Evolutionary conservation across 2,888 invertebrate genomes (phyloP).

Genomic region (Nineta flava): DNA sequence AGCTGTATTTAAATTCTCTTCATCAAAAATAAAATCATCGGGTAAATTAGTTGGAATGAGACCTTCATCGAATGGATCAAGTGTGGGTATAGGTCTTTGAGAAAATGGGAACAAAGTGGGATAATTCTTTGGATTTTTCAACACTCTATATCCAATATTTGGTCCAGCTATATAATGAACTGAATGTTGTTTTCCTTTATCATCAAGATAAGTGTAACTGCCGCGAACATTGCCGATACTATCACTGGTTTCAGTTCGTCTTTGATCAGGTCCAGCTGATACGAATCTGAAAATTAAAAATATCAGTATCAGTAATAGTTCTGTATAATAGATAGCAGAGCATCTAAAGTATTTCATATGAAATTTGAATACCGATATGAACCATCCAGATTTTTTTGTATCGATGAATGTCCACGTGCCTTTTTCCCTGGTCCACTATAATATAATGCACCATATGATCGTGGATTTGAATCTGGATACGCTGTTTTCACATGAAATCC

Average conservation of each 20-base stretch:
- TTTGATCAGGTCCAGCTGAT: constrained; percentile 60
- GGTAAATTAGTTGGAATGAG: neutral
- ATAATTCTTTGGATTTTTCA: constrained; percentile 54
- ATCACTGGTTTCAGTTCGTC: constrained; percentile 57
- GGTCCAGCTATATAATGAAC: constrained; percentile 69
- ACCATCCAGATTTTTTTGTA: constrained; percentile 55
- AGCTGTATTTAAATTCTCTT: constrained; percentile 32
- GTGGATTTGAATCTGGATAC: constrained; percentile 48
- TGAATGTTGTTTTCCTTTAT: constrained; percentile 58
- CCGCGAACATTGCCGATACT: constrained; percentile 56
- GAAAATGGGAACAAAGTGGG: constrained; percentile 37
- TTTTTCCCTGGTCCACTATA: constrained; percentile 46
- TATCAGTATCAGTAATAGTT: neutral
- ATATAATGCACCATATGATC: constrained; percentile 43
- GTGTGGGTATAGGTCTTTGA: constrained; percentile 32
- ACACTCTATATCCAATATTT: constrained; percentile 57
- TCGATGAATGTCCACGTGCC: constrained; percentile 51
- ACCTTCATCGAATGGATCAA: constrained; percentile 14
- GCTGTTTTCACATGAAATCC: constrained; percentile 61
- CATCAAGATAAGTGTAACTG: constrained; percentile 62
- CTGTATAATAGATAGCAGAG: no score
- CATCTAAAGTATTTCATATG: neutral
- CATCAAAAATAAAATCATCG: constrained; percentile 23
- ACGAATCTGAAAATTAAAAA: constrained; percentile 37
- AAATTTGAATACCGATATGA: constrained; percentile 39